A percentile compares a stretch with the other conserved stretches of the same genome.
Evolutionary conservation across 2,113 vertebrate genomes (phyloP).

Genomic region (Pipa parva): DNA sequence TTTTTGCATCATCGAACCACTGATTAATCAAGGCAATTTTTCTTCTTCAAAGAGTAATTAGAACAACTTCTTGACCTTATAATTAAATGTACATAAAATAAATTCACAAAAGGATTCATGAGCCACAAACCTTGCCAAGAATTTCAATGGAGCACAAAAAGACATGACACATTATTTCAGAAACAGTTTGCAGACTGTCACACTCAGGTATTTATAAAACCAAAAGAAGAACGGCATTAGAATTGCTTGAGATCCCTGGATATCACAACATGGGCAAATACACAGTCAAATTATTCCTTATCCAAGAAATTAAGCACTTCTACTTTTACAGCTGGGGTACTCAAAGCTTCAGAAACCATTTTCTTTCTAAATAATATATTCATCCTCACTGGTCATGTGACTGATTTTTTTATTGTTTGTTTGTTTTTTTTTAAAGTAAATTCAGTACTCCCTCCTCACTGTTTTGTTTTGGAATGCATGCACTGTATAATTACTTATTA

Average conservation of each 20-base stretch:
- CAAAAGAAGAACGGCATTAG: constrained; percentile 9
- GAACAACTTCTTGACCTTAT: constrained; percentile 27
- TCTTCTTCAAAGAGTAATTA: constrained; percentile 17
- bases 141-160: constrained; percentile 13
- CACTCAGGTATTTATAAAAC: not conserved
- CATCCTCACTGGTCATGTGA: too few relatives aligned
- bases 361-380: too few relatives aligned
- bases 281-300: too few relatives aligned
- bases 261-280: too few relatives aligned
- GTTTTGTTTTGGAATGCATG: too few relatives aligned
- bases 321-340: too few relatives aligned
- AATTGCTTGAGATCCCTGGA: not conserved
- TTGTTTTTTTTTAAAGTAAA: too few relatives aligned
- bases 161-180: constrained; percentile 12
- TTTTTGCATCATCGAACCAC: not conserved
- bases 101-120: constrained; percentile 12
- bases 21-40: constrained; percentile 24
- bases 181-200: constrained; percentile 29
- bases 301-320: too few relatives aligned
- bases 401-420: too few relatives aligned
- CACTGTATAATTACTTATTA: too few relatives aligned
- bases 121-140: constrained; percentile 22
- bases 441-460: too few relatives aligned
- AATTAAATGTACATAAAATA: constrained; percentile 24
- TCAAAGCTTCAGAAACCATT: too few relatives aligned